phyloP scores from a whole-genome alignment of 2,113 vertebrate genomes.

The Myrmecophaga tridactyla region DNA sequence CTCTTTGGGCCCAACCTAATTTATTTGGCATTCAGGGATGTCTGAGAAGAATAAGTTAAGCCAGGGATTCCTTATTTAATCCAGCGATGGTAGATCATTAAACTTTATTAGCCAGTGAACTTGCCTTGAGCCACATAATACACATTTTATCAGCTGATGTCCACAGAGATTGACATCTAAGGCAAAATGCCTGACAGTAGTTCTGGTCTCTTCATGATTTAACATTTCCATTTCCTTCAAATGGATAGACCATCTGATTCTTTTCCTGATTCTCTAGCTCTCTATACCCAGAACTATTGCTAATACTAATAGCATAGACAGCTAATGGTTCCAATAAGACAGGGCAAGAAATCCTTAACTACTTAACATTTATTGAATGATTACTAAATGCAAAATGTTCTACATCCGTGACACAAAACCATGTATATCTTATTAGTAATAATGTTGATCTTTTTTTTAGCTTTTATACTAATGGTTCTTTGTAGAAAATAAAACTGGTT shows the following conservation, averaged over 20 bases:
- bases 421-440: fast-evolving
- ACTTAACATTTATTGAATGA: fast-evolving
- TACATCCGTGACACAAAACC: fast-evolving
- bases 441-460: fast-evolving
- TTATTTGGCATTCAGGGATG: neutral
- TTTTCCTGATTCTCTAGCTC: no score
- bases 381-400: fast-evolving
- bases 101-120: neutral
- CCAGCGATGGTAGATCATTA: no score
- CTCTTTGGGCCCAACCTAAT: no score
- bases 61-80: neutral
- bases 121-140: neutral
- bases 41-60: neutral
- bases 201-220: neutral
- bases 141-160: neutral
- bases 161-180: neutral
- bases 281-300: neutral
- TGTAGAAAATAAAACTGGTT: neutral
- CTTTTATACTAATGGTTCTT: neutral
- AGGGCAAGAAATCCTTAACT: fast-evolving
- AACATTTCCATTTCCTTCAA: neutral
- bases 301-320: no score
- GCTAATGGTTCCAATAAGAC: fast-evolving
- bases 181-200: neutral
- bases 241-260: fast-evolving